These are phyloP conservation scores for Ameiurus melas DNA, from an alignment of 2,113 vertebrate species.

Conservation along the genomic window DNA sequence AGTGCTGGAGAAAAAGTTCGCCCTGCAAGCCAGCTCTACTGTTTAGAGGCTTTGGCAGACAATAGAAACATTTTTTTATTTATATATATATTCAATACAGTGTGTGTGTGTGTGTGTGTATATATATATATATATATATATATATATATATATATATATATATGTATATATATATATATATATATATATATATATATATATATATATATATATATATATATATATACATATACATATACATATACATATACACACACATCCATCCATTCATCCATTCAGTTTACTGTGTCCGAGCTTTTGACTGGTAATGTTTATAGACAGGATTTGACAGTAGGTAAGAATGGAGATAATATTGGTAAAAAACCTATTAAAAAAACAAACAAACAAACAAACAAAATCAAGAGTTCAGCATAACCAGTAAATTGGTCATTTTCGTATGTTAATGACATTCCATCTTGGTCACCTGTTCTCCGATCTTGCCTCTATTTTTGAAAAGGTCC, in stretches of 20 bases:
- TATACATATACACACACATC: no score
- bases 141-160: no score
- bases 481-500: constrained; percentile 32
- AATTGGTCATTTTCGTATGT: background rate
- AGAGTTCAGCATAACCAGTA: background rate
- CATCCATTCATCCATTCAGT: no score
- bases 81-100: no score
- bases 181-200: no score
- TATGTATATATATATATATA: no score
- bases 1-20: no score
- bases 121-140: no score
- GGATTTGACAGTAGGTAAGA: background rate
- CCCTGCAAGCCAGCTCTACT: background rate
- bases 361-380: background rate
- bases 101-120: no score
- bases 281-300: background rate
- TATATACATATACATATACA: no score
- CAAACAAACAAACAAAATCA: background rate
- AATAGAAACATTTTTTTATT: no score
- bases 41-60: background rate
- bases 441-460: constrained; percentile 34
- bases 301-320: background rate
- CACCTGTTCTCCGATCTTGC: constrained; percentile 24
- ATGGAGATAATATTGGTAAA: background rate
- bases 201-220: background rate